Evolutionary conservation across 2,113 vertebrate genomes (phyloP).

Genomic region (Bucco capensis): DNA sequence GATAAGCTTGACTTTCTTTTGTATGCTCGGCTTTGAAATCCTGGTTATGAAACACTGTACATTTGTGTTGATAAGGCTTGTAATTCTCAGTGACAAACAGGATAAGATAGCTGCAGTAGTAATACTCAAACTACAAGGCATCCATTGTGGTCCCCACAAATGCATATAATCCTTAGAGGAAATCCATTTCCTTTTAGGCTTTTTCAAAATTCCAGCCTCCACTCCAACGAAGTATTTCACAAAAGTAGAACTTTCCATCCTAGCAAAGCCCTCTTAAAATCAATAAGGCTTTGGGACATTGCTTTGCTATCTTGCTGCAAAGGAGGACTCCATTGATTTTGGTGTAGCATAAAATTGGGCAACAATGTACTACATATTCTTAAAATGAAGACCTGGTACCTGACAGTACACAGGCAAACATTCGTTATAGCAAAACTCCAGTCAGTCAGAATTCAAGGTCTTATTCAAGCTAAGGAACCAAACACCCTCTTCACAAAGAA

Average conservation of each 20-base stretch:
- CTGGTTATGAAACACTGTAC: neutral
- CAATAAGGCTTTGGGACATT: slow-evolving; percentile 4
- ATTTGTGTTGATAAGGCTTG: neutral
- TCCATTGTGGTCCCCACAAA: neutral
- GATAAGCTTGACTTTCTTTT: slow-evolving; percentile 1
- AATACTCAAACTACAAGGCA: neutral
- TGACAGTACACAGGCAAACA: neutral
- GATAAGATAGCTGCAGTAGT: neutral
- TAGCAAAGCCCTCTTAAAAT: slow-evolving; percentile 9
- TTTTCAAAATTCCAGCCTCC: neutral
- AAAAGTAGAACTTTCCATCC: neutral
- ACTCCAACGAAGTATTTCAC: neutral
- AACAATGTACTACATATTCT: neutral
- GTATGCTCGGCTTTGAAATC: neutral
- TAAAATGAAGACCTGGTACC: slow-evolving; percentile 6
- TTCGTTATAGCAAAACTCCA: neutral
- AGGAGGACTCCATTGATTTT: neutral
- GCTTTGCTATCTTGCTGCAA: neutral
- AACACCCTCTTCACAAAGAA: neutral
- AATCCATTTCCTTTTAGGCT: neutral
- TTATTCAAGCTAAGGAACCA: neutral
- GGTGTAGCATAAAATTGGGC: neutral
- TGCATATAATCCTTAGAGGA: neutral
- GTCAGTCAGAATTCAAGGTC: neutral
- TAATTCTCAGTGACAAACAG: slow-evolving; percentile 6